phyloP scores from a whole-genome alignment of 2,888 invertebrate species.

The Drosophila mulleri region DNA sequence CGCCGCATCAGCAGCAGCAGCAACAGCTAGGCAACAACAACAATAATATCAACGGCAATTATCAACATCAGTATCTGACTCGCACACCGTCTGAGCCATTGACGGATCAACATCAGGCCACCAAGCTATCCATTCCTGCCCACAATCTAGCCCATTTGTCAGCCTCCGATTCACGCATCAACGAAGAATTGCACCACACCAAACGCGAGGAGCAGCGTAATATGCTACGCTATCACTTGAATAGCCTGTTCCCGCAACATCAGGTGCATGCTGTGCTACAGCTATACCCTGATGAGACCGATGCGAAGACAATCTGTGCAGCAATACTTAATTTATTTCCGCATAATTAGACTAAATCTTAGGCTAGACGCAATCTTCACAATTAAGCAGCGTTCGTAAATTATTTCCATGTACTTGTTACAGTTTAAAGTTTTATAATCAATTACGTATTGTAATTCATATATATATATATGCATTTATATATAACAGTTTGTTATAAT shows the following conservation, averaged over 20 bases:
- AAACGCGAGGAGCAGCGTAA: slow-evolving; percentile 88
- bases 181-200: slow-evolving; percentile 64
- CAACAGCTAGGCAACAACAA: slow-evolving; percentile 11
- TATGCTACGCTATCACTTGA: slow-evolving; percentile 93
- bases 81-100: slow-evolving; percentile 72
- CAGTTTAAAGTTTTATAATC: slow-evolving; percentile 51
- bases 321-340: slow-evolving; percentile 92
- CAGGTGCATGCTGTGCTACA: slow-evolving; percentile 96
- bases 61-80: slow-evolving; percentile 70
- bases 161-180: slow-evolving; percentile 70
- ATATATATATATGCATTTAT: slow-evolving; percentile 23
- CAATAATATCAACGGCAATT: slow-evolving; percentile 32
- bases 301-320: slow-evolving; percentile 95
- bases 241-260: slow-evolving; percentile 95
- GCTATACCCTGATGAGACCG: slow-evolving; percentile 94
- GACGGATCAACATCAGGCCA: slow-evolving; percentile 58
- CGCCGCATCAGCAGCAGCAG: slow-evolving; percentile 34
- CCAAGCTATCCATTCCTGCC: slow-evolving; percentile 56
- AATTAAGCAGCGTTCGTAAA: slow-evolving; percentile 47
- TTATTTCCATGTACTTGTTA: slow-evolving; percentile 56
- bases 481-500: slow-evolving; percentile 7
- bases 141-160: slow-evolving; percentile 66
- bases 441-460: slow-evolving; percentile 59
- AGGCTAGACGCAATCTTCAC: slow-evolving; percentile 58
- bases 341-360: slow-evolving; percentile 84